Conservation (phyloP, 1,140 invertebrate species). For the Tetragnatha versicolor region DNA sequence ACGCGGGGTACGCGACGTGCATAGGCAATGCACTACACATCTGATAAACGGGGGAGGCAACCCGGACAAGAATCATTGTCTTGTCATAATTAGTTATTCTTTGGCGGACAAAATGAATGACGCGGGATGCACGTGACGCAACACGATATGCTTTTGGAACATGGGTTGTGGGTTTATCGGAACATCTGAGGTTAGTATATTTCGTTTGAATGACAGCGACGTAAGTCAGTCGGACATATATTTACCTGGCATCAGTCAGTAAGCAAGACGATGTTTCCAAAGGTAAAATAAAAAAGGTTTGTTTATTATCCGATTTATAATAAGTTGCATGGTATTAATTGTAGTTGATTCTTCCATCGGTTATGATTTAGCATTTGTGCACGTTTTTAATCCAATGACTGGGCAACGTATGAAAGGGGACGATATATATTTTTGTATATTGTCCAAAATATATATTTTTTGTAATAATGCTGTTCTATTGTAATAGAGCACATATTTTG, state of each 20-base stretch:
- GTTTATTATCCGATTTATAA: no score
- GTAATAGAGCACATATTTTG: no score
- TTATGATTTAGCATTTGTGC: no score
- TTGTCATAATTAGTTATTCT: conserved; percentile 39
- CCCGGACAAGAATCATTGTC: conserved; percentile 4
- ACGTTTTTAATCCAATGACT: no score
- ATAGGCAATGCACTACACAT: conserved; percentile 23
- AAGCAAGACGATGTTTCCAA: no score
- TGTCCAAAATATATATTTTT: no score
- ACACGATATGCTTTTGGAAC: not conserved
- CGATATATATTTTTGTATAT: no score
- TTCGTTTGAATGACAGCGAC: not conserved
- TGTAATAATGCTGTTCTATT: no score
- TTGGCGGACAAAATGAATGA: not conserved
- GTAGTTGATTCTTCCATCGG: no score
- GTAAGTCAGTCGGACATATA: not conserved
- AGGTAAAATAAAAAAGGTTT: no score
- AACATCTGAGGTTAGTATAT: not conserved
- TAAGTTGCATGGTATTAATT: no score
- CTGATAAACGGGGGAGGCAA: not conserved
- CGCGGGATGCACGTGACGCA: not conserved
- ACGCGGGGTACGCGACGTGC: not conserved
- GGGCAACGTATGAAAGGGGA: no score
- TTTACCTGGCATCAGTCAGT: not conserved
- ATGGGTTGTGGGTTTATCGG: not conserved